phyloP scores from a whole-genome alignment of 2,888 invertebrate genomes.

The Rhingia rostrata region DNA sequence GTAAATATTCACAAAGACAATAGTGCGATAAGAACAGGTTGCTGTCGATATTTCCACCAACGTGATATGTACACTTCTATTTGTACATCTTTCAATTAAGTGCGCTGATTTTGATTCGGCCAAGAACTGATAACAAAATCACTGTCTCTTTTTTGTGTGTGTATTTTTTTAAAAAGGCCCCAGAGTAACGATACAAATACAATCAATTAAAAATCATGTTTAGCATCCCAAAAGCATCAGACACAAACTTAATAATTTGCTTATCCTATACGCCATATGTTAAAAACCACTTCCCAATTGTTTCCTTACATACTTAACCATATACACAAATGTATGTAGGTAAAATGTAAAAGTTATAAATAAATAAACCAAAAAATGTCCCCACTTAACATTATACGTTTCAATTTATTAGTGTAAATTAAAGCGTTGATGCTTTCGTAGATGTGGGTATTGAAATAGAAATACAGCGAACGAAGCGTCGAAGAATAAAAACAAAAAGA shows the following conservation, averaged over 20 bases:
- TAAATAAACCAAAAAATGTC: constrained; percentile 50
- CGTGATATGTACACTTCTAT: no score
- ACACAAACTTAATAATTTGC: constrained; percentile 26
- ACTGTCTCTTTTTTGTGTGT: no score
- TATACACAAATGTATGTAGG: neutral
- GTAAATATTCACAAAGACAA: no score
- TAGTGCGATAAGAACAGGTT: no score
- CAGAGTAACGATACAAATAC: no score
- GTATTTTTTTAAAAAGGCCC: no score
- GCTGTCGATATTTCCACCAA: no score
- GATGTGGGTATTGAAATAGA: neutral
- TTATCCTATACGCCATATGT: constrained; percentile 9
- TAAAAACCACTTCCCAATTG: constrained; percentile 29
- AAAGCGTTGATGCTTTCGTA: constrained; percentile 22
- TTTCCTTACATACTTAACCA: constrained; percentile 29
- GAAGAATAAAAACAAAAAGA: constrained; percentile 20
- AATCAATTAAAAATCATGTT: no score
- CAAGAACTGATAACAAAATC: no score
- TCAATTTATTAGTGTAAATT: constrained; percentile 18
- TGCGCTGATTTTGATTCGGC: no score
- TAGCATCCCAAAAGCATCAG: neutral
- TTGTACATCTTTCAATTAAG: no score
- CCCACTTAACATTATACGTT: constrained; percentile 12
- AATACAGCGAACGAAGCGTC: neutral
- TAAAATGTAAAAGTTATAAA: constrained; percentile 51